phyloP scores from a whole-genome alignment of 1,140 invertebrate genomes.

The Pogonomyrmex californicus region DNA sequence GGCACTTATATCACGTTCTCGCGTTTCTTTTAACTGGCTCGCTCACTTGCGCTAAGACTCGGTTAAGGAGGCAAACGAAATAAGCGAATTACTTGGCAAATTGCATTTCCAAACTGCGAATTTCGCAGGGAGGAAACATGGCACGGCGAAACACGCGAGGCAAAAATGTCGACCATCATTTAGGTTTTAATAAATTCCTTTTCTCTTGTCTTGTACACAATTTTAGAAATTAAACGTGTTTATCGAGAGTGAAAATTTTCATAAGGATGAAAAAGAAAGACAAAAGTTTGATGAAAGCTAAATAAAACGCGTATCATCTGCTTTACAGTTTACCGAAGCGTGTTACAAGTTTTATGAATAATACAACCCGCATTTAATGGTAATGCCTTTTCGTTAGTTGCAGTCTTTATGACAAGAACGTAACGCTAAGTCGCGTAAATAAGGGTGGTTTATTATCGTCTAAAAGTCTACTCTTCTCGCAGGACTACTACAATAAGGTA shows the following conservation, averaged over 20 bases:
- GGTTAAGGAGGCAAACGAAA: conserved; percentile 1
- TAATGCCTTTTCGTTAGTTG: conserved; percentile 32
- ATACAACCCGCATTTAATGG: conserved; percentile 40
- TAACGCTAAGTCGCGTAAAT: conserved; percentile 51
- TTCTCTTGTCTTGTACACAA: neutral
- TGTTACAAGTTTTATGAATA: conserved; percentile 23
- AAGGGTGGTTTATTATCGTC: conserved; percentile 47
- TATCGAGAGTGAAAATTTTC: neutral
- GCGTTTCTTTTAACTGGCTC: conserved; percentile 32
- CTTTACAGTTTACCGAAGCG: neutral
- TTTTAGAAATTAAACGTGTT: neutral
- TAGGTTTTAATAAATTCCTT: neutral
- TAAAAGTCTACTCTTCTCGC: conserved; percentile 28
- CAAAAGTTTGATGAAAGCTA: conserved; percentile 22
- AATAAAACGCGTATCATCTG: conserved; percentile 8
- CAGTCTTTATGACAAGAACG: conserved; percentile 31
- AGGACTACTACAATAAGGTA: conserved; percentile 55
- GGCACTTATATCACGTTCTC: conserved; percentile 24
- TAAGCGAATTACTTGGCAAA: conserved; percentile 16
- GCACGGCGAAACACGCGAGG: neutral
- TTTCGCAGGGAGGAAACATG: neutral
- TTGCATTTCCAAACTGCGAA: conserved; percentile 4
- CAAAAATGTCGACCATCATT: neutral
- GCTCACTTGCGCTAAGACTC: neutral
- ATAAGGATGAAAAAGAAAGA: neutral